phyloP scores from a whole-genome alignment of 2,113 vertebrate species.

The Xenotilapia longispinis region DNA sequence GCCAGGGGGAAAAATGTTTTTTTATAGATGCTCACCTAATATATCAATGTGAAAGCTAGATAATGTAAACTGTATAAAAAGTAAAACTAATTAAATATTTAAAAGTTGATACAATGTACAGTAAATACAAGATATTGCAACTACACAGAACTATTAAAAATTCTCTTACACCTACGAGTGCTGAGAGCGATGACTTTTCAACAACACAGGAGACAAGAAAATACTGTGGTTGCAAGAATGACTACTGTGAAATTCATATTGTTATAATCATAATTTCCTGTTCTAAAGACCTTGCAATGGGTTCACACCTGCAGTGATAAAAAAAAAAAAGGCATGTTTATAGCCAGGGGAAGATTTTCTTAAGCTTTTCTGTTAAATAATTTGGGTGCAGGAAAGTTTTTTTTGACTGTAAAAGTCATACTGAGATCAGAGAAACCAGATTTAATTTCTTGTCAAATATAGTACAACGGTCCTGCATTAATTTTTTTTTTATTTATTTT shows the following conservation, averaged over 20 bases:
- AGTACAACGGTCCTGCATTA: background rate
- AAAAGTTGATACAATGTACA: background rate
- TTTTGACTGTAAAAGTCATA: background rate
- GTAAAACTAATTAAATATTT: background rate
- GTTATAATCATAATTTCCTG: background rate
- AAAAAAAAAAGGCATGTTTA: too few species aligned
- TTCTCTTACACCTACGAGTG: rapidly evolving
- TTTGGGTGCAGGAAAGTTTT: too few species aligned
- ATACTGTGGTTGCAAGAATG: background rate
- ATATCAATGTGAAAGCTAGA: background rate
- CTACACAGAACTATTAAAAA: background rate
- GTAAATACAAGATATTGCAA: background rate
- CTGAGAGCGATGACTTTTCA: background rate
- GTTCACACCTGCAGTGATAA: background rate
- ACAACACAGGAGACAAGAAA: background rate
- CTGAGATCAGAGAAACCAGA: background rate
- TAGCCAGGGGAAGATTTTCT: too few species aligned
- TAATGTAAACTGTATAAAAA: rapidly evolving
- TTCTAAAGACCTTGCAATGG: background rate
- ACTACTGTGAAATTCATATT: rapidly evolving
- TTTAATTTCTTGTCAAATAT: background rate
- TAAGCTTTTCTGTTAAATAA: too few species aligned
- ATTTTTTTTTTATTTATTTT: too few species aligned
- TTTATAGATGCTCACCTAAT: background rate
- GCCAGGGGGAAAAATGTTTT: background rate